A percentile compares a stretch with the other conserved stretches of the same genome.
Conservation (phyloP, 2,113 vertebrate species). For the Chaetops frenatus region DNA sequence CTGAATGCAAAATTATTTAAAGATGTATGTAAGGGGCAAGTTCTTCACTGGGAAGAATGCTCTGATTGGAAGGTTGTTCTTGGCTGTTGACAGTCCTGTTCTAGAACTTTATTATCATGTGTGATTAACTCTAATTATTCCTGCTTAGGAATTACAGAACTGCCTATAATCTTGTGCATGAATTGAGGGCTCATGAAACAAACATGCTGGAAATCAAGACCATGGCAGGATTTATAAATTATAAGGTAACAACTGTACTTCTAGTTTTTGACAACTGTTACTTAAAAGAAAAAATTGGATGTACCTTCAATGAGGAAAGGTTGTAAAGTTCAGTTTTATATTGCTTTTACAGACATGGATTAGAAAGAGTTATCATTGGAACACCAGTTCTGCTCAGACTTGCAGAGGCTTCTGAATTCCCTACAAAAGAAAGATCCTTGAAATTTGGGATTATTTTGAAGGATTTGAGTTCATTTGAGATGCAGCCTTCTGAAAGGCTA, state of each 20-base stretch:
- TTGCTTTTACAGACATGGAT: neutral
- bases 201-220: conserved; percentile 99
- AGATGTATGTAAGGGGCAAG: neutral
- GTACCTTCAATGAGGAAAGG: neutral
- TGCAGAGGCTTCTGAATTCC: neutral
- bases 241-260: conserved; percentile 81
- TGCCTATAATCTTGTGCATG: conserved; percentile 92
- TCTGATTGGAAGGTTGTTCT: neutral
- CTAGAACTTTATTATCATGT: neutral
- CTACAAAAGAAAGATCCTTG: neutral
- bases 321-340: neutral
- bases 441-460: neutral
- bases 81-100: neutral
- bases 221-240: conserved; percentile 98
- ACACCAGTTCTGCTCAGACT: neutral
- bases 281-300: neutral
- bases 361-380: neutral
- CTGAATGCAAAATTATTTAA: neutral
- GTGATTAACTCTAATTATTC: neutral
- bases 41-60: neutral
- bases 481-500: neutral
- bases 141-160: conserved; percentile 87
- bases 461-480: neutral
- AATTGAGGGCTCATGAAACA: conserved; percentile 93
- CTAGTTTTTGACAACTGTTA: neutral